Evolutionary conservation across 2,888 invertebrate genomes (phyloP).

Genomic region (Icerya purchasi): DNA sequence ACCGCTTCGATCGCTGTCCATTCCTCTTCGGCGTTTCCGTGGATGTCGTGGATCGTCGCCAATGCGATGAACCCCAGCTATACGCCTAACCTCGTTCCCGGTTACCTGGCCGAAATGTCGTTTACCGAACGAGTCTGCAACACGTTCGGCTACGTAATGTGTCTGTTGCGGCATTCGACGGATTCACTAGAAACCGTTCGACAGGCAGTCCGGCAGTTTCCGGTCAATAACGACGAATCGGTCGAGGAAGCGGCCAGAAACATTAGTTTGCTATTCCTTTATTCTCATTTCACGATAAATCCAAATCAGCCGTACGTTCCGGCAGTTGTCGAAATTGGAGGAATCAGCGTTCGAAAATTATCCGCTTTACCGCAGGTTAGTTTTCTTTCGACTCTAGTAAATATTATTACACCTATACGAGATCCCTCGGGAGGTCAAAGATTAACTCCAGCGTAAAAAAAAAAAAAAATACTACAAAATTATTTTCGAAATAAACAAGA

Average conservation of each 20-base stretch:
- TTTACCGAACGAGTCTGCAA: slow-evolving; percentile 22
- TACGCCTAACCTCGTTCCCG: slow-evolving; percentile 8
- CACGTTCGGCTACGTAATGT: not conserved
- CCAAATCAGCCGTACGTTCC: slow-evolving; percentile 1
- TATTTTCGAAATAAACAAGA: too few species aligned
- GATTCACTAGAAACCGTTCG: not conserved
- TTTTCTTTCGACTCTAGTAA: too few species aligned
- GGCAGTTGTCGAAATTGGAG: slow-evolving; percentile 4
- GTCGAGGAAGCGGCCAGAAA: not conserved
- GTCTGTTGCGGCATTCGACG: not conserved
- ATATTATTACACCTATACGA: too few species aligned
- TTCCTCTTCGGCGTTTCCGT: slow-evolving; percentile 39
- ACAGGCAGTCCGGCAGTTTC: not conserved
- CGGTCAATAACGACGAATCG: not conserved
- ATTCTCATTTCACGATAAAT: not conserved
- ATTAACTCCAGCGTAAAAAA: too few species aligned
- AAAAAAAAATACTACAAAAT: too few species aligned
- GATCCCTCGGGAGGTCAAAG: too few species aligned
- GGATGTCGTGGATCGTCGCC: slow-evolving; percentile 25
- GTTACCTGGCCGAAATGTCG: slow-evolving; percentile 19
- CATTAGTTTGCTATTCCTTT: not conserved
- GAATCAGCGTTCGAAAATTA: not conserved
- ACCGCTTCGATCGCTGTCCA: slow-evolving; percentile 35
- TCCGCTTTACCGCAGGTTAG: slow-evolving; percentile 7
- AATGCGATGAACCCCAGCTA: slow-evolving; percentile 9